Evolutionary conservation across 2,888 invertebrate genomes (phyloP).

Genomic region (Mantis religiosa): DNA sequence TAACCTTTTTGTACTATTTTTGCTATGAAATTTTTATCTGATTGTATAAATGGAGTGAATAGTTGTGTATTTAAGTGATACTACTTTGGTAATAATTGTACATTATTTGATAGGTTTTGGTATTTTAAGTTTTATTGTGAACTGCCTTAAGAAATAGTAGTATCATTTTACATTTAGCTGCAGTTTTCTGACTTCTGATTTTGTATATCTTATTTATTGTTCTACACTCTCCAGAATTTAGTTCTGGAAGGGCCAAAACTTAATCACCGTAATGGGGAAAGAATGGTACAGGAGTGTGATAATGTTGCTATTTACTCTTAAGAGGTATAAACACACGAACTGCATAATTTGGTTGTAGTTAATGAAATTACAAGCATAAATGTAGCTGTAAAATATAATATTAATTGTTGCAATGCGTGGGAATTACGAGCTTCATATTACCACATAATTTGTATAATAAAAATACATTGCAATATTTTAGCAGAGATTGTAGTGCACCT

Average conservation of each 20-base stretch:
- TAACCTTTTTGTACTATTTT: neutral
- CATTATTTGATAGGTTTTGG: neutral
- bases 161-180: neutral
- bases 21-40: neutral
- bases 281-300: neutral
- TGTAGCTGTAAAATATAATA: neutral
- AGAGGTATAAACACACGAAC: neutral
- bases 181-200: neutral
- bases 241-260: neutral
- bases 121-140: neutral
- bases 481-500: slow-evolving; percentile 8
- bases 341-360: neutral
- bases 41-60: neutral
- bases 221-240: neutral
- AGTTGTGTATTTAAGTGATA: neutral
- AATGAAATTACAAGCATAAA: neutral
- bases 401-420: slow-evolving; percentile 9
- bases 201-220: neutral
- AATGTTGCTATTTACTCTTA: neutral
- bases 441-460: neutral
- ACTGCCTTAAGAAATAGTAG: neutral
- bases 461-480: neutral
- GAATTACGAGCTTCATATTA: neutral
- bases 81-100: neutral
- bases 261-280: neutral